Evolutionary conservation across 2,113 vertebrate species (phyloP), one percentile per base, ranked within the genome.

Genomic region (Hydrolagus affinis): DNA sequence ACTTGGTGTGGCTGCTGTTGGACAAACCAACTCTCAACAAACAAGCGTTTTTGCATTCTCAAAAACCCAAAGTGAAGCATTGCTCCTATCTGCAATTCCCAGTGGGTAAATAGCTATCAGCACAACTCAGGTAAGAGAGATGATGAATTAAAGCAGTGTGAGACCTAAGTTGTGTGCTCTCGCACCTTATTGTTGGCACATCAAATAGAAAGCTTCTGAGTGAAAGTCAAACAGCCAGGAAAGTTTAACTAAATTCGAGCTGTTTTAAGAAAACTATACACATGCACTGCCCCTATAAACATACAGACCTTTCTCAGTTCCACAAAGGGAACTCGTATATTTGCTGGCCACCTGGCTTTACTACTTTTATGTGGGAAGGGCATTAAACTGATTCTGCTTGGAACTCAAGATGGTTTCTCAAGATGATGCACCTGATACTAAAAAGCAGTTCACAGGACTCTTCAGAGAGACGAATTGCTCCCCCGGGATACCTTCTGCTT

Each of bases 401-500:
- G 97, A 98, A 97, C 97, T 96, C 95, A 92, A 93, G 91, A 96
- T 97, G 94, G 92, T 88, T 97, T 98, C 95, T 97, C 96, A 97
- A 96, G 95, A 97, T 95, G 95, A 97, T 95, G 94, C 96, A 98
- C 97, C 96, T 98, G 97, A 98, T 97, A 95, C 96, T 96, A 94
- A 96, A 96, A 94, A 92, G 89, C 93, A 94, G 93, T 96, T 97
- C 96, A 96, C 95, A 96, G 90, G 93, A 89, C 91, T 94, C 89
- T 89, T 92, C 87, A 66, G 88, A 90, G 94, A 96, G 95, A 97
- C 86, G 86, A 92, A 98, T 97, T 87, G 91, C 87, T 96, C 97
- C 95, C 96, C 3, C 59, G 95, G 92, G 96, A 88, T 90, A 89
- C 89, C 91, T 91, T 94, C 91, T 94, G 94, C 93, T 93, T 93